phyloP scores from a whole-genome alignment of 2,113 vertebrate species.

The Axis porcinus region DNA sequence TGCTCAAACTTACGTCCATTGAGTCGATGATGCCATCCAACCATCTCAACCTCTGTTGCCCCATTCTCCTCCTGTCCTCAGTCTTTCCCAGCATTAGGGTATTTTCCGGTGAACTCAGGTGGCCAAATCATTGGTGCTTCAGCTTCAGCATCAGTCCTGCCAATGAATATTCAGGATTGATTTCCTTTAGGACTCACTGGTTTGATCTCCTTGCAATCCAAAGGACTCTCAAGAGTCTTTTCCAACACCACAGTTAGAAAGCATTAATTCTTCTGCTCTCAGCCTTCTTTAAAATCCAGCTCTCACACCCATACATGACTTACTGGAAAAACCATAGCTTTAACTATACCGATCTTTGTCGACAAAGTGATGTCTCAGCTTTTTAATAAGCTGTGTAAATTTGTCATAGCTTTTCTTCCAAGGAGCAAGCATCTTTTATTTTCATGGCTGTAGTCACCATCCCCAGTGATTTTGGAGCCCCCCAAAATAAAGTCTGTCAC shows the following conservation, averaged over 20 bases:
- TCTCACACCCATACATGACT: neutral
- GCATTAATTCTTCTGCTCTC: neutral
- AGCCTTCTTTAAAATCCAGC: neutral
- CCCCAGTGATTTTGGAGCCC: neutral
- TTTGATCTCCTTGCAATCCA: neutral
- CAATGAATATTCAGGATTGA: neutral
- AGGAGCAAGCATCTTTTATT: neutral
- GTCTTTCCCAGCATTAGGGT: too few relatives aligned
- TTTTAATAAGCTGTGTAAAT: neutral
- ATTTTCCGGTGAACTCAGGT: too few relatives aligned
- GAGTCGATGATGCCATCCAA: too few relatives aligned
- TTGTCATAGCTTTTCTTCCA: neutral
- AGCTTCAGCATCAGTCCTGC: neutral
- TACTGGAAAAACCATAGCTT: neutral
- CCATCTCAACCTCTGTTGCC: too few relatives aligned
- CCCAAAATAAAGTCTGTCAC: neutral
- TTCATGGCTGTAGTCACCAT: neutral
- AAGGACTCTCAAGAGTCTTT: neutral
- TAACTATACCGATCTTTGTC: rapidly evolving
- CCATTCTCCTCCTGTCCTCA: too few relatives aligned
- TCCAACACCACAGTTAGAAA: neutral
- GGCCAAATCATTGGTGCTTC: neutral
- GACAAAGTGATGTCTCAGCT: neutral
- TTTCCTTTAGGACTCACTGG: neutral
- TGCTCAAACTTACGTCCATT: too few relatives aligned